Evolutionary conservation across 2,888 invertebrate genomes (phyloP).

Genomic region (Parelbella ahira): DNA sequence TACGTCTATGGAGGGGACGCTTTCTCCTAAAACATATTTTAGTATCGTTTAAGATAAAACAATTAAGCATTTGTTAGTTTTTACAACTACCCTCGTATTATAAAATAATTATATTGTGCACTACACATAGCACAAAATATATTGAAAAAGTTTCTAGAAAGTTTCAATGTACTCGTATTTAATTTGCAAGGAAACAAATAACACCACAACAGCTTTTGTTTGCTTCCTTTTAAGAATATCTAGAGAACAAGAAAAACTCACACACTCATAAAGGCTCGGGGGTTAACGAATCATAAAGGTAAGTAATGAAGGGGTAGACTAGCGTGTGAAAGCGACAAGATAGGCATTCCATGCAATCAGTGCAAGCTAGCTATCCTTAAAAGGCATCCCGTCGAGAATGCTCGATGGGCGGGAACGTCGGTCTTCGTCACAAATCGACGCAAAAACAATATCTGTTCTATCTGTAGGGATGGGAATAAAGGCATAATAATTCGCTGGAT

Average conservation of each 20-base stretch:
- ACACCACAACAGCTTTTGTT: too few relatives aligned
- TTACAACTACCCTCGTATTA: too few relatives aligned
- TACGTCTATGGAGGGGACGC: too few relatives aligned
- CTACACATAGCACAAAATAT: too few relatives aligned
- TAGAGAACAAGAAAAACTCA: slow-evolving; percentile 12
- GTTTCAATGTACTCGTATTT: too few relatives aligned
- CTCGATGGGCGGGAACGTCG: slow-evolving; percentile 18
- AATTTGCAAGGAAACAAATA: too few relatives aligned
- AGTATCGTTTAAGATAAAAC: too few relatives aligned
- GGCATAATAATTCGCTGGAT: slow-evolving; percentile 19
- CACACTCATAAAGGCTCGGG: slow-evolving; percentile 3
- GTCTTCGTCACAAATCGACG: slow-evolving; percentile 27
- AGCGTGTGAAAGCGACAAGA: slow-evolving; percentile 32
- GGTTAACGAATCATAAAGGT: slow-evolving; percentile 24
- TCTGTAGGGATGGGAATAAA: slow-evolving; percentile 21
- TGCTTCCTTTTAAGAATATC: slow-evolving; percentile 2
- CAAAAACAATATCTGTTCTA: slow-evolving; percentile 26
- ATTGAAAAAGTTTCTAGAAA: too few relatives aligned
- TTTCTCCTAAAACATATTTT: too few relatives aligned
- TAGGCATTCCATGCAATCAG: slow-evolving; percentile 40
- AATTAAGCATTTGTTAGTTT: too few relatives aligned
- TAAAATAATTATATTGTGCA: too few relatives aligned
- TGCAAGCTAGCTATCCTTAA: slow-evolving; percentile 36
- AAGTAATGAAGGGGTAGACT: slow-evolving; percentile 24
- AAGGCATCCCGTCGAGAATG: slow-evolving; percentile 38